Evolutionary conservation across 2,113 vertebrate species (phyloP).

Genomic region (Tricholaema leucomelas): DNA sequence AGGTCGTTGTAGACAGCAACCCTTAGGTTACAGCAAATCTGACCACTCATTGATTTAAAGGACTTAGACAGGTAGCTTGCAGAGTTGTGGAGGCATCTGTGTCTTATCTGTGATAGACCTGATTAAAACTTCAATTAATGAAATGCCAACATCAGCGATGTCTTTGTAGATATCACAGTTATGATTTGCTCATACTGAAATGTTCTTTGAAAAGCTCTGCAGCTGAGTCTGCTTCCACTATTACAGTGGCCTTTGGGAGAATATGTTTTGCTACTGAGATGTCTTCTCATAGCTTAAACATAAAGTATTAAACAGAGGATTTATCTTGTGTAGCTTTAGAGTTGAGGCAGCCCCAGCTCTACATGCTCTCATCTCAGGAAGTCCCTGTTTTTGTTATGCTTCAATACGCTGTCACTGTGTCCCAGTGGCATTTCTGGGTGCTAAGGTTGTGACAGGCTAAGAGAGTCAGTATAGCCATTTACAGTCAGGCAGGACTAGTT

Average conservation of each 20-base stretch:
- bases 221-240: conserved; percentile 8
- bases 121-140: conserved; percentile 66
- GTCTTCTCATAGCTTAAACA: conserved; percentile 34
- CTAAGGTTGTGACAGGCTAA: conserved; percentile 44
- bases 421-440: conserved; percentile 43
- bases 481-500: conserved; percentile 60
- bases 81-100: conserved; percentile 32
- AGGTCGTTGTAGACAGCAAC: neutral
- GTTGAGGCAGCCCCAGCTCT: neutral
- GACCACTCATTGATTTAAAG: conserved; percentile 43
- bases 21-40: neutral
- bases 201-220: conserved; percentile 34
- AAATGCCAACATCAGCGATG: conserved; percentile 29
- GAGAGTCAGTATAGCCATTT: conserved; percentile 46
- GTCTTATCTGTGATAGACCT: conserved; percentile 41
- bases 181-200: conserved; percentile 25
- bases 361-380: neutral
- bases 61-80: conserved; percentile 59
- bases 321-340: neutral
- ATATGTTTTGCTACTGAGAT: conserved; percentile 42
- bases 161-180: conserved; percentile 11
- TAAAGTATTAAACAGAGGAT: conserved; percentile 43
- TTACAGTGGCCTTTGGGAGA: conserved; percentile 47
- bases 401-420: conserved; percentile 28
- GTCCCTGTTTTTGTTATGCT: conserved; percentile 24